Base-by-base conservation (phyloP, 1,140 invertebrate species). In the Idris sp. region DNA sequence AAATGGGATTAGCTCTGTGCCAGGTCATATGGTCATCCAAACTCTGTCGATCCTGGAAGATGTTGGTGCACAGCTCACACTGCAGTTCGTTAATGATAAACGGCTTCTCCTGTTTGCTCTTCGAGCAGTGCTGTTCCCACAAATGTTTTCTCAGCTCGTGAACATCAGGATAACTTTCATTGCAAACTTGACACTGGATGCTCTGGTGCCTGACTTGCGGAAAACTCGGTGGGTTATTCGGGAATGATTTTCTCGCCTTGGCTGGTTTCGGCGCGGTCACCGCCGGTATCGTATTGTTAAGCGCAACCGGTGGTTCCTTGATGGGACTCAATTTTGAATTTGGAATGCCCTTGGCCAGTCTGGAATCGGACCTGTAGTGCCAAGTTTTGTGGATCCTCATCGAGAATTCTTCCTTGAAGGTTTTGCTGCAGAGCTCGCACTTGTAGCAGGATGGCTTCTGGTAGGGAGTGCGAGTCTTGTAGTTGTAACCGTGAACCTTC, bases 321-420 rank as follows among this genome's bases (percentile, higher is more conserved):
- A 46, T 14, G 0, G 48, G 56, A 43, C 58, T 72, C 7, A 64
- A 8, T 7, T 73, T 64, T 0, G 58, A 65, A 10, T 58, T 64
- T 1, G 59, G 36, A 26, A 59, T 65, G 6, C 61, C 54, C 6
- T 33, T 30, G n/a, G 61, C 54, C 4, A 74, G 6, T 18, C 61
- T 43, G 0, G 69, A 74, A 85, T 88, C 54, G 0, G 56, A 14
- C 2, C 90, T 83, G 13, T 89, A 81, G 76, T 91, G 91, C 89
- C 90, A 91, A 0, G 90, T 90, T 10, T 88, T 86, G 71, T 92
- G 91, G 59, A 90, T 91, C 44, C 90, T 90, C 31, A 91, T 68
- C 0, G 86, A 87, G 0, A 75, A 72, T 18, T 84, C 81, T 11
- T 87, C 83, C 0, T 87, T 86, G 61, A 91, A 91, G 1, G 82